Evolutionary conservation across 2,113 vertebrate species (phyloP).

Genomic region (Myrmecobius fasciatus): DNA sequence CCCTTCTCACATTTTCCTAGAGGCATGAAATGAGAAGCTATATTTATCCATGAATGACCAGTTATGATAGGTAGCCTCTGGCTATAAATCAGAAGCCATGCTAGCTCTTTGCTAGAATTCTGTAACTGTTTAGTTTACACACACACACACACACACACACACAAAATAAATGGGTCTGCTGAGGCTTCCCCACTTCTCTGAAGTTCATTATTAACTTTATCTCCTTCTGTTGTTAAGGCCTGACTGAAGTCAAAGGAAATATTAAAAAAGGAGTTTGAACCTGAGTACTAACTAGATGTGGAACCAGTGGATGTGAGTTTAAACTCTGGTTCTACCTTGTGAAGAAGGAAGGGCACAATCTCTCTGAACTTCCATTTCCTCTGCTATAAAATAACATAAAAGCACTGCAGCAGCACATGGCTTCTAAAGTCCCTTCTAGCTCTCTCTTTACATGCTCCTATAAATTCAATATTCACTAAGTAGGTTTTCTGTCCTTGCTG

Average conservation of each 20-base stretch:
- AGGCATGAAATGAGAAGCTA: background rate
- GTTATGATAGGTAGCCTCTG: background rate
- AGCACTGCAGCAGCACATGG: background rate
- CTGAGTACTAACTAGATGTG: constrained; percentile 35
- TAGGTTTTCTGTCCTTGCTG: background rate
- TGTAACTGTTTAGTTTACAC: background rate
- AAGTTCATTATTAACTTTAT: background rate
- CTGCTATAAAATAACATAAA: background rate
- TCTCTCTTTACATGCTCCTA: background rate
- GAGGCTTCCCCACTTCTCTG: constrained; percentile 15
- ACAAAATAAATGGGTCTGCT: constrained; percentile 9
- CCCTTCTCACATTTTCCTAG: background rate
- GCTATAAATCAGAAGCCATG: constrained; percentile 5
- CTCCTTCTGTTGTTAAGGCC: background rate
- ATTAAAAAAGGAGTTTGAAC: background rate
- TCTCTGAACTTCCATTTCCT: background rate
- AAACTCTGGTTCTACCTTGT: background rate
- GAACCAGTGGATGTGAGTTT: background rate
- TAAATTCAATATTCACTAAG: background rate
- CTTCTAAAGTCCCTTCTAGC: background rate
- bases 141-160: too few species aligned
- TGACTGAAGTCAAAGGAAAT: background rate
- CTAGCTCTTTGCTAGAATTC: background rate
- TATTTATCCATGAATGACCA: background rate
- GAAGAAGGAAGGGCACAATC: background rate